Percentiles rank a stretch among this genome's conserved stretches.
Evolutionary conservation across 2,113 vertebrate species (phyloP).

Genomic region (Sminthopsis crassicaudata): DNA sequence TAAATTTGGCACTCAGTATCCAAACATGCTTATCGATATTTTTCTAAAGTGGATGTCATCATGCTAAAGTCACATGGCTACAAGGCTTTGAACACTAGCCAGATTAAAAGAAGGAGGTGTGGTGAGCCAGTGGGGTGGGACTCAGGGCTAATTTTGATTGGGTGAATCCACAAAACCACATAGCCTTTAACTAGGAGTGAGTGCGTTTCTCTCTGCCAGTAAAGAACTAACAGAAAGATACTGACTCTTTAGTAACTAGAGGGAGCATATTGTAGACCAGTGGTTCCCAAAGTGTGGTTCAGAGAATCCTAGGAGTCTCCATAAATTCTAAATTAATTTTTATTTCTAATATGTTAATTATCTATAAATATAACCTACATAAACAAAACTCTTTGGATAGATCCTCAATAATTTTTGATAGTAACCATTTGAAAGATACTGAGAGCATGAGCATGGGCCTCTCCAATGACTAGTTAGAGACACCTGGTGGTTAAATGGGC

Average conservation of each 20-base stretch:
- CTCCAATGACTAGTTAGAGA: not conserved
- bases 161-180: not conserved
- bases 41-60: not conserved
- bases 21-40: not conserved
- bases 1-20: not conserved
- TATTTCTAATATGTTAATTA: too few species aligned
- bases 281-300: too few species aligned
- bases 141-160: not conserved
- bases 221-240: not conserved
- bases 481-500: not conserved
- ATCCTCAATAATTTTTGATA: too few species aligned
- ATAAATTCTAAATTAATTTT: too few species aligned
- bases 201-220: not conserved
- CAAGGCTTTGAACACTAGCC: not conserved
- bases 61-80: not conserved
- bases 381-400: too few species aligned
- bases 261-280: not conserved
- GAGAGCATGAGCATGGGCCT: not conserved
- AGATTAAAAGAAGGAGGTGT: not conserved
- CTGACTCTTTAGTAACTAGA: not conserved
- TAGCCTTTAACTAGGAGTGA: not conserved
- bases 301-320: too few species aligned
- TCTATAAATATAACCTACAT: too few species aligned
- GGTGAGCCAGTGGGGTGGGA: not conserved
- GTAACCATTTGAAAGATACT: too few species aligned